Evolutionary conservation across 1,140 invertebrate species (phyloP).

Genomic region (Papilio glaucus): DNA sequence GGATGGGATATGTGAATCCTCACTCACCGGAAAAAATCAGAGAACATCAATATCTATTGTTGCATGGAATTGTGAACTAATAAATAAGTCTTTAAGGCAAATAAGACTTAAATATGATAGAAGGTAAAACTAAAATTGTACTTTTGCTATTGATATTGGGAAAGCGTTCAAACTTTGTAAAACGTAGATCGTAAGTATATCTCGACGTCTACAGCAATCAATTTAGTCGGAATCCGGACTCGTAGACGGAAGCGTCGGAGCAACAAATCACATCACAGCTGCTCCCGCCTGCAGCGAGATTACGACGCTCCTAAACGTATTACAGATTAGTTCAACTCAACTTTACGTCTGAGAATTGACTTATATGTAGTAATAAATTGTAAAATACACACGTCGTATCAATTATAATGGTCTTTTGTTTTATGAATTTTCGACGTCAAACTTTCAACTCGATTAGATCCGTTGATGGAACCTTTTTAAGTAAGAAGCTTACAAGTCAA

Average conservation of each 20-base stretch:
- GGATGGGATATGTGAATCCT: too few species aligned
- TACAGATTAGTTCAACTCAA: conserved; percentile 15
- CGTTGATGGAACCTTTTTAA: too few species aligned
- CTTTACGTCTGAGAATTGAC: not conserved
- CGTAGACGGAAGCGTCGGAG: conserved; percentile 18
- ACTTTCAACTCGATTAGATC: too few species aligned
- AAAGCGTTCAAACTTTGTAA: not conserved
- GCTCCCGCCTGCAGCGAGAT: conserved; percentile 3
- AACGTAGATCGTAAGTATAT: not conserved
- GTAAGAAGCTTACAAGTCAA: too few species aligned
- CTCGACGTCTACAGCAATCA: not conserved
- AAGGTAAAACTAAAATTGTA: too few species aligned
- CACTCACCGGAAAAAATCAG: too few species aligned
- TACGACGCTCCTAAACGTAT: conserved; percentile 18
- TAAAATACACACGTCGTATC: not conserved
- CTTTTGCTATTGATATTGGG: not conserved
- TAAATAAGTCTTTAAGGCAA: too few species aligned
- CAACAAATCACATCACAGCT: conserved; percentile 25
- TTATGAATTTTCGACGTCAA: too few species aligned
- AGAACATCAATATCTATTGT: too few species aligned
- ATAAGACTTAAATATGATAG: too few species aligned
- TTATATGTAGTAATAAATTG: not conserved
- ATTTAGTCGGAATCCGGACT: not conserved
- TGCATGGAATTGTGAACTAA: too few species aligned
- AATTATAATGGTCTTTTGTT: too few species aligned